Conservation (phyloP, 2,797 vertebrate species). For the Knipowitschia caucasica region DNA sequence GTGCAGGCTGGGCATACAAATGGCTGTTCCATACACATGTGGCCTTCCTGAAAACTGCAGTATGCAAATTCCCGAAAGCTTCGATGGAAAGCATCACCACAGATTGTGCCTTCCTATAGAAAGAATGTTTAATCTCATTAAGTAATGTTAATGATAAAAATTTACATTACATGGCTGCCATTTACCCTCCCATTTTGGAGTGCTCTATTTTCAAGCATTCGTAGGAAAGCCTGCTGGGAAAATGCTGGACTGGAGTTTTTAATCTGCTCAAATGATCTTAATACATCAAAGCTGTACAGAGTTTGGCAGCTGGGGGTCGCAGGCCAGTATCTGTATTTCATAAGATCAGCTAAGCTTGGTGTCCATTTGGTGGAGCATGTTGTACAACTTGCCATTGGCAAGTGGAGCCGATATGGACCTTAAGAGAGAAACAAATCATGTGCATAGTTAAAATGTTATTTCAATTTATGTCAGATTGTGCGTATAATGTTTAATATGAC, state of each 20-base stretch:
- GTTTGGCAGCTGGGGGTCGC: constrained; percentile 5
- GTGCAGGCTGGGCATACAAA: constrained; percentile 1
- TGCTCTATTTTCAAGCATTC: constrained; percentile 3
- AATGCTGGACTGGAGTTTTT: background rate
- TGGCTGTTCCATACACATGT: background rate
- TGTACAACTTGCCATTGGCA: background rate
- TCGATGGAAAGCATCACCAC: background rate
- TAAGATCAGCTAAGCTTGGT: background rate
- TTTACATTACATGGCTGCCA: background rate
- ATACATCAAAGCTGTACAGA: constrained; percentile 2
- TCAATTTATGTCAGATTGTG: too few species aligned
- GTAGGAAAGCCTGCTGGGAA: background rate
- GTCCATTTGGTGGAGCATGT: background rate
- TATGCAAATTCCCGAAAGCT: background rate
- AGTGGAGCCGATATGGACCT: background rate
- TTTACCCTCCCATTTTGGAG: background rate
- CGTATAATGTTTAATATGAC: too few species aligned
- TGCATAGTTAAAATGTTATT: too few species aligned
- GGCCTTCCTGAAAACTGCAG: background rate
- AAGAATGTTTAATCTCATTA: background rate
- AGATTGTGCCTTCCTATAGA: background rate
- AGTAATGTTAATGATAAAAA: too few species aligned
- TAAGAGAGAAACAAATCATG: background rate
- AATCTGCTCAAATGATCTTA: constrained; percentile 1
- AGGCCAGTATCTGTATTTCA: constrained; percentile 1